phyloP scores from a whole-genome alignment of 2,797 vertebrate species.

The Buceros bicornis region DNA sequence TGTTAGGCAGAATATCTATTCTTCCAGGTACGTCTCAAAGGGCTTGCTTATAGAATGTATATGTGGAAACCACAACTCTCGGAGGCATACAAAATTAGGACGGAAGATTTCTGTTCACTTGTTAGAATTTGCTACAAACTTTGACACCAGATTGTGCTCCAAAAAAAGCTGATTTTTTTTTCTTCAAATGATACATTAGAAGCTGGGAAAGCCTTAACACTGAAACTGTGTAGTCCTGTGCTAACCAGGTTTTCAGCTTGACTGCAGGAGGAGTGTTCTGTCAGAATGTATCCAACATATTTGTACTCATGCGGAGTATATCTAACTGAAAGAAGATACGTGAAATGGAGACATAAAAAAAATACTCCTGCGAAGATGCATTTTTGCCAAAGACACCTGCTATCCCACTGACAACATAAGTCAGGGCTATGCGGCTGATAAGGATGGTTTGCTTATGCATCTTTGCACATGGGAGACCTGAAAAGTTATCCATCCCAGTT shows the following conservation, averaged over 20 bases:
- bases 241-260: background rate
- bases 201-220: background rate
- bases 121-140: slow-evolving; percentile 57
- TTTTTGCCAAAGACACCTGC: background rate
- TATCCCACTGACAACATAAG: background rate
- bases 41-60: slow-evolving; percentile 21
- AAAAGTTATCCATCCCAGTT: background rate
- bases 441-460: background rate
- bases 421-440: background rate
- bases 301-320: background rate
- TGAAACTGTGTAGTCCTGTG: background rate
- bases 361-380: background rate
- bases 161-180: background rate
- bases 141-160: background rate
- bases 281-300: background rate
- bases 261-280: background rate
- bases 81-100: slow-evolving; percentile 44
- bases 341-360: background rate
- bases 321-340: background rate
- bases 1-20: slow-evolving; percentile 34
- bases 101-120: slow-evolving; percentile 44
- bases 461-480: background rate
- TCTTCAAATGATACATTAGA: background rate
- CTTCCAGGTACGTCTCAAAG: slow-evolving; percentile 43
- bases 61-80: slow-evolving; percentile 62